These are phyloP conservation scores for Cataglyphis hispanica DNA, from an alignment of 1,140 invertebrate species.

Conservation along the genomic window DNA sequence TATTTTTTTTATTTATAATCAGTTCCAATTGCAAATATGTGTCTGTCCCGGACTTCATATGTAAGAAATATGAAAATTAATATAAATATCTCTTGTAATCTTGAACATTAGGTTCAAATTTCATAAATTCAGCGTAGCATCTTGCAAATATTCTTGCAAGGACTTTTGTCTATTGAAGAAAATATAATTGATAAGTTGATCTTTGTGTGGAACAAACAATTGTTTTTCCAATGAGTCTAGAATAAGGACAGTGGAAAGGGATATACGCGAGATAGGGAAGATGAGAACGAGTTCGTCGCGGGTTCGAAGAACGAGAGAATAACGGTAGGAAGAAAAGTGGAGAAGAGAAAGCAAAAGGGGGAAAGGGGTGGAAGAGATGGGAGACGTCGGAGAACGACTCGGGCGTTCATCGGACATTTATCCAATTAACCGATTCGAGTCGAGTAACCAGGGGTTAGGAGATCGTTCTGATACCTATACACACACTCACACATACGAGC, in stretches of 20 bases:
- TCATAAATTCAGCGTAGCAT: background rate
- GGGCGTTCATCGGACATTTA: slow-evolving; percentile 86
- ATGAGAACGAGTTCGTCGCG: slow-evolving; percentile 29
- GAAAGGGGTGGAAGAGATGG: slow-evolving; percentile 40
- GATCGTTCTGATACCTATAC: slow-evolving; percentile 78
- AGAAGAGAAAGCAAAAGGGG: slow-evolving; percentile 56
- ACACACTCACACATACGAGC: slow-evolving; percentile 44
- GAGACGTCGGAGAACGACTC: slow-evolving; percentile 66
- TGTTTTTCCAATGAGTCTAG: slow-evolving; percentile 82
- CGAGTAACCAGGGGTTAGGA: slow-evolving; percentile 80
- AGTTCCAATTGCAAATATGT: background rate
- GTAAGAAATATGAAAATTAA: background rate
- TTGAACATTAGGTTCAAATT: background rate
- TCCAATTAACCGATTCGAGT: slow-evolving; percentile 86
- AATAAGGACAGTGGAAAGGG: slow-evolving; percentile 83
- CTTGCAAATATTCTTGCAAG: background rate
- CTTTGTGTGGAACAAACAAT: slow-evolving; percentile 78
- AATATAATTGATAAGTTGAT: slow-evolving; percentile 82
- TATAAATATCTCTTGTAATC: background rate
- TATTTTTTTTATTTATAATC: background rate
- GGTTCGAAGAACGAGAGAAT: slow-evolving; percentile 23
- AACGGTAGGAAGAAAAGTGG: slow-evolving; percentile 55
- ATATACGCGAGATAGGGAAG: slow-evolving; percentile 56
- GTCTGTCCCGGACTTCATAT: background rate
- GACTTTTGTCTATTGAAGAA: slow-evolving; percentile 36